These are phyloP conservation scores for Montifringilla adamsi DNA, from an alignment of 2,113 vertebrate species.

Conservation along the genomic window DNA sequence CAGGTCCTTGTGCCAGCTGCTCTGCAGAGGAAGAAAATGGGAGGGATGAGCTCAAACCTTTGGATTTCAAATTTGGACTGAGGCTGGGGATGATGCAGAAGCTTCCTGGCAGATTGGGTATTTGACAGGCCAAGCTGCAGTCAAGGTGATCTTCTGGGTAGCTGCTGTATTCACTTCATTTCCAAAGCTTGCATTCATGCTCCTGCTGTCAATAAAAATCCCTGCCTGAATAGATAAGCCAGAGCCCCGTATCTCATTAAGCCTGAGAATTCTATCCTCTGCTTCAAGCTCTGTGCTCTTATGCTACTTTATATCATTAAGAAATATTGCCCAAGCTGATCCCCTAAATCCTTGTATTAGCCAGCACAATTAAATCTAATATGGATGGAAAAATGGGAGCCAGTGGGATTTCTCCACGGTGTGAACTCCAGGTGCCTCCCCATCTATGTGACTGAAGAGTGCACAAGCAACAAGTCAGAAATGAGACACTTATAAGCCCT, in stretches of 20 bases:
- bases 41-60: background rate
- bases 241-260: background rate
- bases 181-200: background rate
- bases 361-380: slow-evolving; percentile 26
- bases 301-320: background rate
- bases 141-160: background rate
- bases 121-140: background rate
- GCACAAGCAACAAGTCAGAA: background rate
- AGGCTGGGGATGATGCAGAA: background rate
- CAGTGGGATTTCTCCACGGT: background rate
- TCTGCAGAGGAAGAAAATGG: background rate
- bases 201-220: slow-evolving; percentile 24
- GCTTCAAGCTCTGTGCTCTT: slow-evolving; percentile 37
- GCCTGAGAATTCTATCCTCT: slow-evolving; percentile 4
- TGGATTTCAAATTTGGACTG: background rate
- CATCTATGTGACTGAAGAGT: rapidly evolving
- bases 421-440: background rate
- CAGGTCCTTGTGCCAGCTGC: background rate
- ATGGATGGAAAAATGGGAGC: background rate
- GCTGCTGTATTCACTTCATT: background rate
- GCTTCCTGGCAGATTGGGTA: background rate
- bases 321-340: slow-evolving; percentile 15
- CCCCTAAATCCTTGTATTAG: slow-evolving; percentile 20
- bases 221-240: background rate
- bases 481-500: background rate